Evolutionary conservation across 2,113 vertebrate genomes (phyloP), one percentile per base, ranked within the genome.

Genomic region (Oceanites oceanicus): DNA sequence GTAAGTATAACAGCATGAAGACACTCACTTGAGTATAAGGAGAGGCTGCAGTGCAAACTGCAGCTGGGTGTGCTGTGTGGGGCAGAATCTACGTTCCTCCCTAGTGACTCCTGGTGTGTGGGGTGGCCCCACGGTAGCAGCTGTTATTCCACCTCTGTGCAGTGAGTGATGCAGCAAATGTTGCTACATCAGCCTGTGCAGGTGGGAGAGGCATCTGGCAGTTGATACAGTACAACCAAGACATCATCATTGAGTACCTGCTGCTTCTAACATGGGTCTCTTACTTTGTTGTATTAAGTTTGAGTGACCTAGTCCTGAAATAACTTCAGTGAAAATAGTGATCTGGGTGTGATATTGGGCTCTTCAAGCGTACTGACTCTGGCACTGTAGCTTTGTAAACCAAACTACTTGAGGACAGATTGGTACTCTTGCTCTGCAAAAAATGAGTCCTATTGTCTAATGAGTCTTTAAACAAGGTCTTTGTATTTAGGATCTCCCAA

Each of bases 401-500:
- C 29, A 44, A 40, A 52, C 52, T 49, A 22, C 30, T 67, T 67
- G 50, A 74, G 38, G 44, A 49, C 16, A 58, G 32, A 8, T 27
- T 15, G 52, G 21, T 68, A n/a, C 4, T 15, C 13, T 32, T 86
- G 9, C 38, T 63, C 47, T 87, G 56, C 17, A 42, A 34, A 58
- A 79, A 18, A 13, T 17, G 3, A 26, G 11, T 90, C 26, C 2
- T 56, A 0, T 49, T 81, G 29, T 59, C 12, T 59, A 71, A 67
- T 9, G 32, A 53, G 4, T 76, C 7, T 23, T 86, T 84, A 70
- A 77, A 49, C 15, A 52, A 73, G 13, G 13, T 21, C 14, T 89
- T 86, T 86, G 55, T 82, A 53, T 90, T 66, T 78, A 99, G 99
- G 97, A 97, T 91, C 98, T 99, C 77, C 99, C 99, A 4, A 99